Percentiles rank a stretch among this genome's conserved stretches.
These are phyloP conservation scores for Danio jaintianensis DNA, from an alignment of 2,797 vertebrate species.

Conservation along the genomic window DNA sequence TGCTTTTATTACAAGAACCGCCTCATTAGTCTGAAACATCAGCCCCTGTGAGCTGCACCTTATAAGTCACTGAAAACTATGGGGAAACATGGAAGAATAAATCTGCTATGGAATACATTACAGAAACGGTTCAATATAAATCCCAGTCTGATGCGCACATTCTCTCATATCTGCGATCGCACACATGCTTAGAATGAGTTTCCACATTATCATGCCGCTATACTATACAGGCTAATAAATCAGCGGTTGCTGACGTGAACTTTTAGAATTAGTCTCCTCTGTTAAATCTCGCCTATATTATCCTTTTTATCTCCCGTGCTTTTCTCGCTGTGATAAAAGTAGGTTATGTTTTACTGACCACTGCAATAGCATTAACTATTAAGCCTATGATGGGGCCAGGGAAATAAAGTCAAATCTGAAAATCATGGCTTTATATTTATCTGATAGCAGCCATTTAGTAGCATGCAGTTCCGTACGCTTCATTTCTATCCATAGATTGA, in stretches of 20 bases:
- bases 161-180: conserved; percentile 3
- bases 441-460: neutral
- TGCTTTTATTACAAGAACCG: conserved; percentile 7
- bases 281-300: conserved; percentile 7
- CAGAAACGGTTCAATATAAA: conserved; percentile 26
- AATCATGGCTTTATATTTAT: neutral
- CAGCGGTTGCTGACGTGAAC: conserved; percentile 23
- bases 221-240: conserved; percentile 32
- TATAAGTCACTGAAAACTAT: neutral
- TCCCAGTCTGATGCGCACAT: neutral
- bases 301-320: conserved; percentile 17
- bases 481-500: neutral
- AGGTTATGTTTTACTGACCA: conserved; percentile 20
- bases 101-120: conserved; percentile 21
- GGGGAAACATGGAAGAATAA: neutral
- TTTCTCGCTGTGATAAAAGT: conserved; percentile 14
- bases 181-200: conserved; percentile 11
- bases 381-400: conserved; percentile 3
- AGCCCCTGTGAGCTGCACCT: conserved; percentile 4
- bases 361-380: conserved; percentile 15
- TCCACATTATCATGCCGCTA: conserved; percentile 10
- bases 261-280: conserved; percentile 16
- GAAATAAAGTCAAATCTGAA: conserved; percentile 24
- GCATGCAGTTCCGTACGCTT: neutral
- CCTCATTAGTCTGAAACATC: conserved; percentile 4